These are phyloP conservation scores for Dreissena polymorpha DNA, from an alignment of 1,140 invertebrate species.

Conservation along the genomic window DNA sequence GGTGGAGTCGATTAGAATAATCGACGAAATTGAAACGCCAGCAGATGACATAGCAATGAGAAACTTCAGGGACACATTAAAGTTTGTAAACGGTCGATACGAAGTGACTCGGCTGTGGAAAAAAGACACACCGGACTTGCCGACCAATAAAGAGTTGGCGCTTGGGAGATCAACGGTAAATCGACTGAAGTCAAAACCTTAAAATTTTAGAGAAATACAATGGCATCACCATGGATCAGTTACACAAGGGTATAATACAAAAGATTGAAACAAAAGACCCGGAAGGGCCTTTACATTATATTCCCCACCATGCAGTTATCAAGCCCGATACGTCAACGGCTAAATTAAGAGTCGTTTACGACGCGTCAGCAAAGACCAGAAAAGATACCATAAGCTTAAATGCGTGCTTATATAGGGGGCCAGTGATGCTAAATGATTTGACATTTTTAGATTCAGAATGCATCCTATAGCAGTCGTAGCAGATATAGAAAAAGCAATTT, in stretches of 20 bases:
- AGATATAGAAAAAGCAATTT: constrained; percentile 27
- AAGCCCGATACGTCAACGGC: constrained; percentile 22
- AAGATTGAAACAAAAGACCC: not conserved
- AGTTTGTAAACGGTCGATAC: not conserved
- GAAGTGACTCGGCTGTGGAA: constrained; percentile 1
- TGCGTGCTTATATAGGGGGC: constrained; percentile 44
- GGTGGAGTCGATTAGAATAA: constrained; percentile 4
- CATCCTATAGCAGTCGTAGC: constrained; percentile 21
- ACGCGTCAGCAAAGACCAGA: constrained; percentile 43
- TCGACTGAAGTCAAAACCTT: not conserved
- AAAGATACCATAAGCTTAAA: constrained; percentile 17
- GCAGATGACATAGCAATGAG: not conserved
- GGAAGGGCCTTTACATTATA: not conserved
- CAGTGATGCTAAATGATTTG: constrained; percentile 35
- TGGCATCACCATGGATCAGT: constrained; percentile 10
- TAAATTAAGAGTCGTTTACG: constrained; percentile 38
- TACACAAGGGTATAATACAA: not conserved
- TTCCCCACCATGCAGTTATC: constrained; percentile 16
- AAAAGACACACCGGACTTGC: not conserved
- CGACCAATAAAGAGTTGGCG: constrained; percentile 1
- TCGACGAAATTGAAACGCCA: not conserved
- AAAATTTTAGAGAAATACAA: constrained; percentile 3
- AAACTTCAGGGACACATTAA: constrained; percentile 1
- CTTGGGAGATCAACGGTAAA: not conserved
- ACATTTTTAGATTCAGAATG: too few species aligned